Conservation (phyloP, 1,140 invertebrate genomes). For the Aphidius gifuensis region DNA sequence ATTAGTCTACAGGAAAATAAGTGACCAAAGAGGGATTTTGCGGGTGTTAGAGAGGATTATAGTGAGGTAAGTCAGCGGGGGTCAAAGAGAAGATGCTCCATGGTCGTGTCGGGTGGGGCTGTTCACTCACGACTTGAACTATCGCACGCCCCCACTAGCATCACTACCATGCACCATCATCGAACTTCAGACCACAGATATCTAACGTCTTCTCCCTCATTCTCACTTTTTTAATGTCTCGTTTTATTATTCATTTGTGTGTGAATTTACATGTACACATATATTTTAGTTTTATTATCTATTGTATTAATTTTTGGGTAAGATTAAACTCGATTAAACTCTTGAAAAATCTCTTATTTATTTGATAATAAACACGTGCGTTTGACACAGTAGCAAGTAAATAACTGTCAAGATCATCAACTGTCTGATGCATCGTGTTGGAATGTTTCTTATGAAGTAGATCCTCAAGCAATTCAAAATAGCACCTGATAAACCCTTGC, state of each 20-base stretch:
- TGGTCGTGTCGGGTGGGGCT: conserved; percentile 57
- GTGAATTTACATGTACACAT: no score
- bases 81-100: conserved; percentile 54
- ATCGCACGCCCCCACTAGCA: conserved; percentile 57
- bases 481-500: no score
- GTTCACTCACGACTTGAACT: conserved; percentile 57
- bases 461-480: no score
- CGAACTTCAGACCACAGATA: conserved; percentile 39
- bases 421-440: conserved; percentile 28
- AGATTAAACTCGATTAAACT: no score
- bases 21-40: conserved; percentile 27
- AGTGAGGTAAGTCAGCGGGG: conserved; percentile 49
- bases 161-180: conserved; percentile 51
- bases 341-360: no score
- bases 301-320: no score
- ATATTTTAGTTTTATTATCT: no score
- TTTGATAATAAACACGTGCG: conserved; percentile 36
- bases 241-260: no score
- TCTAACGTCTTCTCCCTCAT: background rate
- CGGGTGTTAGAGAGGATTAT: conserved; percentile 31
- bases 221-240: no score
- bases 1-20: conserved; percentile 19
- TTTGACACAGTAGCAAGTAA: conserved; percentile 51
- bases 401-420: conserved; percentile 38
- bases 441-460: conserved; percentile 6